Percentiles rank a stretch among this genome's conserved stretches.
Evolutionary conservation across 1,140 invertebrate species (phyloP).

Genomic region (Chrysomallon squamiferum): DNA sequence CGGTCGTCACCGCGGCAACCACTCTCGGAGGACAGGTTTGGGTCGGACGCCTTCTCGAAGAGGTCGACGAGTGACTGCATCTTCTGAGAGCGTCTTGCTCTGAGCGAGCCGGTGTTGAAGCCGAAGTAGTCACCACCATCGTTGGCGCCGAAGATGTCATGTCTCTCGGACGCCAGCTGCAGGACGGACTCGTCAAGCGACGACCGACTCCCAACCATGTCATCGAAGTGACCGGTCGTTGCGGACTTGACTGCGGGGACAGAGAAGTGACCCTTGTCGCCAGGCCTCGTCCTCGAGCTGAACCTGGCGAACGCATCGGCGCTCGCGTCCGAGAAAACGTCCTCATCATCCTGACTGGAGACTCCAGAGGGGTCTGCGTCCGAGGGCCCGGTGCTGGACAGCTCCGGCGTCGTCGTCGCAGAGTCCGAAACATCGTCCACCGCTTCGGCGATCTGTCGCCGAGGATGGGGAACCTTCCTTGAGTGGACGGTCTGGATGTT

Average conservation of each 20-base stretch:
- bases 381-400: slow-evolving; percentile 23
- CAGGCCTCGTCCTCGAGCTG: slow-evolving; percentile 10
- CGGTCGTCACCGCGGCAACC: slow-evolving; percentile 13
- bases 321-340: slow-evolving; percentile 16
- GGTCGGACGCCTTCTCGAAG: slow-evolving; percentile 43
- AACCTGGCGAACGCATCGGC: background rate
- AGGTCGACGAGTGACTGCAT: slow-evolving; percentile 48
- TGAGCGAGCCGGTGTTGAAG: slow-evolving; percentile 40
- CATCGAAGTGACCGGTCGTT: slow-evolving; percentile 8
- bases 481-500: slow-evolving; percentile 29
- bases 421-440: slow-evolving; percentile 18
- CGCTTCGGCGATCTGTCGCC: slow-evolving; percentile 26
- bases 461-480: slow-evolving; percentile 24
- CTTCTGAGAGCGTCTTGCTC: slow-evolving; percentile 45
- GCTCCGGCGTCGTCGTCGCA: slow-evolving; percentile 6
- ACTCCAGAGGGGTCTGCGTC: slow-evolving; percentile 18
- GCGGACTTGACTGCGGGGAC: background rate
- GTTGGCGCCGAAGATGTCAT: slow-evolving; percentile 35
- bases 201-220: slow-evolving; percentile 35
- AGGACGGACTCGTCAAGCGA: slow-evolving; percentile 50
- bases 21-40: slow-evolving; percentile 16
- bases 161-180: slow-evolving; percentile 39
- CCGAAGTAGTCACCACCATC: slow-evolving; percentile 14
- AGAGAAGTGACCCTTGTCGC: background rate
- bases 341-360: slow-evolving; percentile 22